Percentiles rank a stretch among this genome's conserved stretches.
Evolutionary conservation across 2,888 invertebrate species (phyloP).

Genomic region (Drosophila emarginata): DNA sequence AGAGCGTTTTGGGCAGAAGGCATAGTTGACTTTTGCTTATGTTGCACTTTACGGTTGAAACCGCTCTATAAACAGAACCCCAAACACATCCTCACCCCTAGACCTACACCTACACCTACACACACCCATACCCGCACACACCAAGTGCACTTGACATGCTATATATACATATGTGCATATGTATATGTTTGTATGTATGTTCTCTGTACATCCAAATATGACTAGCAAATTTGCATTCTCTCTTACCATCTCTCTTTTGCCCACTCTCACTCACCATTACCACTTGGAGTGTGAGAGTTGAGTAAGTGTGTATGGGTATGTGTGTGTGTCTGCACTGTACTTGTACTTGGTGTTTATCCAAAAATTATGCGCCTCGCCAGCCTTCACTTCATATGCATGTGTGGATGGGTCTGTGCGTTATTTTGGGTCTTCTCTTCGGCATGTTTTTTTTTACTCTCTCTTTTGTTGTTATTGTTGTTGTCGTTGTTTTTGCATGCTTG

Average conservation of each 20-base stretch:
- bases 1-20: conserved; percentile 10
- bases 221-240: conserved; percentile 60
- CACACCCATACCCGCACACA: conserved; percentile 1
- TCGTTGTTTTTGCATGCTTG: conserved; percentile 18
- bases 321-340: conserved; percentile 5
- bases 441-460: not conserved
- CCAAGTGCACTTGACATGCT: conserved; percentile 59
- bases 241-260: not conserved
- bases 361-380: conserved; percentile 9
- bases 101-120: not conserved
- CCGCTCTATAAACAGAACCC: conserved; percentile 58
- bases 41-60: conserved; percentile 63
- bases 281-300: too few relatives aligned
- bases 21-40: conserved; percentile 59
- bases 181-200: conserved; percentile 20
- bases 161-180: not conserved
- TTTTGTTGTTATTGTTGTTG: conserved; percentile 15
- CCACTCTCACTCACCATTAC: conserved; percentile 10
- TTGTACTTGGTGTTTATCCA: conserved; percentile 14
- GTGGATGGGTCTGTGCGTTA: conserved; percentile 15
- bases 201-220: conserved; percentile 61
- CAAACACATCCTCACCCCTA: not conserved
- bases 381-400: not conserved
- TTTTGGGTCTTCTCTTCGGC: conserved; percentile 44
- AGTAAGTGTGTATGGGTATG: not conserved